phyloP scores from a whole-genome alignment of 2,888 invertebrate species.

The Acanthosepion lycidas region DNA sequence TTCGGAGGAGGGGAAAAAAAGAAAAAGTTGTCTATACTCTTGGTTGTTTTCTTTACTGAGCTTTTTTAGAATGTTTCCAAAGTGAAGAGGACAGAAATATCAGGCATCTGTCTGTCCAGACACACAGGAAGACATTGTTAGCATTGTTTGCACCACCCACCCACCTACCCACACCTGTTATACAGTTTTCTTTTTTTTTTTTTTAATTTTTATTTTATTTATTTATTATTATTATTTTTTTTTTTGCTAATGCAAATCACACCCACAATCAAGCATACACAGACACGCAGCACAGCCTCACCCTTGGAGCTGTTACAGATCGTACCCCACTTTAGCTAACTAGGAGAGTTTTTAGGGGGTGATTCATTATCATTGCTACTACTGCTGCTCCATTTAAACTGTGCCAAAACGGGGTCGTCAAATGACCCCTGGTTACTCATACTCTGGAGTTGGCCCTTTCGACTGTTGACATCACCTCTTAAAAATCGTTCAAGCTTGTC shows the following conservation, averaged over 20 bases:
- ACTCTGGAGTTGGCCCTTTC: constrained; percentile 44
- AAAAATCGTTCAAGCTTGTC: constrained; percentile 99
- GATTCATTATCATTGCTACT: constrained; percentile 45
- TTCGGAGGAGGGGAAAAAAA: not conserved
- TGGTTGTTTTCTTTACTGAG: not conserved
- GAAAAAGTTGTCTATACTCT: not conserved
- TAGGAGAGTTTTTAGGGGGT: constrained; percentile 25
- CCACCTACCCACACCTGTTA: not conserved
- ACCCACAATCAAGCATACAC: not conserved
- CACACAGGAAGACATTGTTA: not conserved
- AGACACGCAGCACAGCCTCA: not conserved
- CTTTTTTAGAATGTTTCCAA: not conserved
- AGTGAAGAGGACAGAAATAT: not conserved
- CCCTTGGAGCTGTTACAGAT: not conserved
- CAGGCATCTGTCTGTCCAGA: not conserved
- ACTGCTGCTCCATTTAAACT: constrained; percentile 48
- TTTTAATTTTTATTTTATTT: not conserved
- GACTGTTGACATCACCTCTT: constrained; percentile 59
- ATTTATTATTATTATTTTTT: not conserved
- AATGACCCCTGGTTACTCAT: constrained; percentile 49
- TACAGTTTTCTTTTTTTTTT: not conserved
- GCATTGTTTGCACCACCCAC: not conserved
- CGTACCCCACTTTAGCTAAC: not conserved
- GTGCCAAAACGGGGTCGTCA: not conserved
- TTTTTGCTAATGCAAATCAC: not conserved